Percentiles rank a stretch among this genome's conserved stretches.
These are phyloP conservation scores for Petrolisthes cinctipes DNA, from an alignment of 2,888 invertebrate species.

Conservation along the genomic window DNA sequence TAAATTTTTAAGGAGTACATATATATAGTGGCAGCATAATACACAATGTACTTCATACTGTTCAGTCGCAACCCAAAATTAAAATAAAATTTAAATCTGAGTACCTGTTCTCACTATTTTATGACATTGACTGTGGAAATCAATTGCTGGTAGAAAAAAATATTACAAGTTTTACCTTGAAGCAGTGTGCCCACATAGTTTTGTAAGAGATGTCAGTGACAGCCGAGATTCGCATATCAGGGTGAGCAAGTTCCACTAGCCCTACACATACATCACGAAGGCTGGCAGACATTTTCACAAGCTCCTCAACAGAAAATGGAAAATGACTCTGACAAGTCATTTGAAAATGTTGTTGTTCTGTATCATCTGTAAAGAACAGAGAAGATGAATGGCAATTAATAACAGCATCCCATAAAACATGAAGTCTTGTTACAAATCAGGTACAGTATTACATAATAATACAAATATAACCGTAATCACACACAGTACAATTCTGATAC, in stretches of 20 bases:
- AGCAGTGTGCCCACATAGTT: conserved; percentile 83
- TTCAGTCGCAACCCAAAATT: no score
- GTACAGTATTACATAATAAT: no score
- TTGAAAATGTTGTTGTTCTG: conserved; percentile 2
- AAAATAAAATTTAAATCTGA: no score
- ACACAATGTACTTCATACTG: no score
- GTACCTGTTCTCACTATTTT: no score
- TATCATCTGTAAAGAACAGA: conserved; percentile 29
- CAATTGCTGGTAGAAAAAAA: no score
- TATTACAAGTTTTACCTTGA: conserved; percentile 73
- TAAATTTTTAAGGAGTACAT: no score
- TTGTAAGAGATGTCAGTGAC: conserved; percentile 72
- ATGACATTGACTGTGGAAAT: no score
- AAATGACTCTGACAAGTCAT: conserved; percentile 26
- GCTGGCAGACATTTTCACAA: conserved; percentile 80
- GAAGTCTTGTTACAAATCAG: no score
- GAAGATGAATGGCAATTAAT: neutral
- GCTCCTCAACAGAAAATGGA: conserved; percentile 81
- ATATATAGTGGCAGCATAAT: no score
- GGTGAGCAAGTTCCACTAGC: conserved; percentile 87
- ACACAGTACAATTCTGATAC: no score
- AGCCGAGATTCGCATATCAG: conserved; percentile 74
- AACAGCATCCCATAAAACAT: neutral
- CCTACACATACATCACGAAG: conserved; percentile 86
- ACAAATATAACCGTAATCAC: no score